These are phyloP conservation scores for Sicus ferrugineus DNA, from an alignment of 2,888 invertebrate genomes.

Conservation along the genomic window DNA sequence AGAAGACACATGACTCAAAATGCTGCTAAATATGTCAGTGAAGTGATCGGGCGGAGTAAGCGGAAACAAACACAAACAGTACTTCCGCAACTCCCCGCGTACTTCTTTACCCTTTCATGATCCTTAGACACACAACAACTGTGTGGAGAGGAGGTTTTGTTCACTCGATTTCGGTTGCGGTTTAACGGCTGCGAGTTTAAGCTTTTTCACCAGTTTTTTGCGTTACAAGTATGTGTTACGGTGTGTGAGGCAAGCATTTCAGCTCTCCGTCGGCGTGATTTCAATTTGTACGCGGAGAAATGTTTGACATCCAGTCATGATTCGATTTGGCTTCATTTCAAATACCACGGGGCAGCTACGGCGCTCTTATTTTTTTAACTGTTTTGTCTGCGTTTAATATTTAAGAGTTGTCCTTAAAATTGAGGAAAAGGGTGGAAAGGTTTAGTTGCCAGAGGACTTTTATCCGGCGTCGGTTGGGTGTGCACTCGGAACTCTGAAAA, in stretches of 20 bases:
- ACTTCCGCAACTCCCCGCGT: not conserved
- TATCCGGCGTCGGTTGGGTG: not conserved
- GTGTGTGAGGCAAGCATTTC: slow-evolving; percentile 10
- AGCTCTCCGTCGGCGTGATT: slow-evolving; percentile 32
- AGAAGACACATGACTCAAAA: not conserved
- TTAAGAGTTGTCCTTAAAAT: not conserved
- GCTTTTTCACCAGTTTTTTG: not conserved
- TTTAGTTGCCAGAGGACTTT: not conserved
- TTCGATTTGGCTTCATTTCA: slow-evolving; percentile 38
- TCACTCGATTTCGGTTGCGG: too few species aligned
- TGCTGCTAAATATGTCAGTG: too few species aligned
- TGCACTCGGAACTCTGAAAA: not conserved
- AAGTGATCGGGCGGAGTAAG: not conserved
- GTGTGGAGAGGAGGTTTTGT: not conserved
- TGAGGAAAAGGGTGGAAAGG: not conserved
- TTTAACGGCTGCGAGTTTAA: too few species aligned
- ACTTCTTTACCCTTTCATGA: not conserved
- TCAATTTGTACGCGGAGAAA: slow-evolving; percentile 34
- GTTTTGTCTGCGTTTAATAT: not conserved
- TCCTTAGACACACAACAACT: not conserved
- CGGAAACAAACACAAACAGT: not conserved
- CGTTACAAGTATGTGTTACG: not conserved
- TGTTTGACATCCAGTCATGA: slow-evolving; percentile 34
- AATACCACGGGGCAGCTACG: not conserved
- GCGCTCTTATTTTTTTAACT: not conserved